phyloP scores from a whole-genome alignment of 2,113 vertebrate species.

The Galbula dea region DNA sequence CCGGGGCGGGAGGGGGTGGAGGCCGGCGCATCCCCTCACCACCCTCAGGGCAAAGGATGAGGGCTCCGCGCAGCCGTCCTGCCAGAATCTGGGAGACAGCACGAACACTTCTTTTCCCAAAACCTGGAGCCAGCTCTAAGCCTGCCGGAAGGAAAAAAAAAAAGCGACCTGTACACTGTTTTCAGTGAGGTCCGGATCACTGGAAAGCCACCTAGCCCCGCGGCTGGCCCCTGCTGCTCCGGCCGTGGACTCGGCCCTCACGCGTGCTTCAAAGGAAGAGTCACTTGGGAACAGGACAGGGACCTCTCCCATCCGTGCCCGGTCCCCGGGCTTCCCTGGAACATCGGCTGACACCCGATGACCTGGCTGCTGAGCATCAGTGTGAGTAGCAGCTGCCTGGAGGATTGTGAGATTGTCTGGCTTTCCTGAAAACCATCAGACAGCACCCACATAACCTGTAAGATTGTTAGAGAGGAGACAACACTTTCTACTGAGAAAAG shows the following conservation, averaged over 20 bases:
- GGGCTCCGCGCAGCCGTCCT: not conserved
- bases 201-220: not conserved
- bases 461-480: not conserved
- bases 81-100: not conserved
- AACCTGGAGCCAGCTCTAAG: not conserved
- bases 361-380: not conserved
- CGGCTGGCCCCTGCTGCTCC: not conserved
- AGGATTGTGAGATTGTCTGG: not conserved
- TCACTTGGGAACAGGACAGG: too few relatives aligned
- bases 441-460: not conserved
- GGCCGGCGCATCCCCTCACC: too few relatives aligned
- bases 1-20: not conserved
- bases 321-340: fast-evolving
- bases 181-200: not conserved
- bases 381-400: fast-evolving
- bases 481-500: not conserved
- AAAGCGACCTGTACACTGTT: not conserved
- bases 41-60: too few relatives aligned
- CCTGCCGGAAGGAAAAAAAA: too few relatives aligned
- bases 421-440: not conserved
- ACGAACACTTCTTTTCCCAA: not conserved
- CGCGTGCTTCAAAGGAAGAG: fast-evolving
- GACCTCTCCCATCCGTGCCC: not conserved
- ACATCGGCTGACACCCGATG: fast-evolving
- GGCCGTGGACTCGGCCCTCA: not conserved